Evolutionary conservation across 2,113 vertebrate species (phyloP), one percentile per base, ranked within the genome.

Genomic region (Dicaeum eximium): DNA sequence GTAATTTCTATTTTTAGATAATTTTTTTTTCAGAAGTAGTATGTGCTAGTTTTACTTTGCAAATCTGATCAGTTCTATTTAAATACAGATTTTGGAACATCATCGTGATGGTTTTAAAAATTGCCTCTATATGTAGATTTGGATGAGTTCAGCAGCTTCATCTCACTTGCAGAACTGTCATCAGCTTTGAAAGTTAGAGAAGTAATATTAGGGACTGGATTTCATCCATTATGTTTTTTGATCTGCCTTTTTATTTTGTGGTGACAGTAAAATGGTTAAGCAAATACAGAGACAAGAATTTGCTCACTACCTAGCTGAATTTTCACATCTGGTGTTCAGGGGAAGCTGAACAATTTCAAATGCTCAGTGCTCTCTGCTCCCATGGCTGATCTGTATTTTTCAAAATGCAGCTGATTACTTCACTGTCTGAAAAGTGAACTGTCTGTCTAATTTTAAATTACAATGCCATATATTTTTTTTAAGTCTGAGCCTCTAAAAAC

Each of bases 371-470:
- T 73, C 11, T 7, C 58, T 69, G 48, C 62, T 88, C 19, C 78
- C 1, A 0, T 85, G 66, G 38, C 84, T 85, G 57, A 40, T 91
- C 45, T 82, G 50, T 82, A 16, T 82, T 89, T 95, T 87, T 92
- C 78, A 85, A 77, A 94, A 91, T 82, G 57, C 65, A 85, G 45
- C 70, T 72, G 81, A 85, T 93, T 95, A 69, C 84, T 91, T 91
- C 73, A 30, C 61, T 72, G 48, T 47, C 80, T 91, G 74, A 77
- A 71, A 78, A 85, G 69, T 53, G 73, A 92, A 42, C 70, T 75
- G 60, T 47, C 48, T 91, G n/a, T 56, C 73, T 95, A 91, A 90
- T 93, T 95, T 91, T 57, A 91, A 91, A 91, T 94, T 72, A 91
- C 74, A 85, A 71, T 80, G 31, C 51, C 64, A 2, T 51, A 10